These are phyloP conservation scores for Drosophila mimetica DNA, from an alignment of 2,888 invertebrate species.

Conservation along the genomic window DNA sequence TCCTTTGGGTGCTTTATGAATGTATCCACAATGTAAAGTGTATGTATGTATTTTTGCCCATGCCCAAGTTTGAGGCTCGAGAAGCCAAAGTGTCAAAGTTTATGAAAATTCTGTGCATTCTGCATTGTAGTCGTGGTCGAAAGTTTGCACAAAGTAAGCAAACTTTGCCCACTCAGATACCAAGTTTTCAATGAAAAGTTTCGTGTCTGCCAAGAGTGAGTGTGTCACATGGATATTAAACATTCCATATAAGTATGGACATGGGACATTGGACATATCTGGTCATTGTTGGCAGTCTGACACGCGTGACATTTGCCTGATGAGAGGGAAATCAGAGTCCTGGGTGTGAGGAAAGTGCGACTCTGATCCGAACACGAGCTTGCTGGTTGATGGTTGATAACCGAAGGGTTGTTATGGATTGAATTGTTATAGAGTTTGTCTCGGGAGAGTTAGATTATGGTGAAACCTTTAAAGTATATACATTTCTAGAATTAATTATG, in stretches of 20 bases:
- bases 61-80: slow-evolving; percentile 54
- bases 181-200: slow-evolving; percentile 60
- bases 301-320: slow-evolving; percentile 71
- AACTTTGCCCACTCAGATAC: slow-evolving; percentile 63
- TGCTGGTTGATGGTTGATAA: slow-evolving; percentile 45
- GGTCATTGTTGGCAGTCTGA: slow-evolving; percentile 66
- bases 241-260: slow-evolving; percentile 10
- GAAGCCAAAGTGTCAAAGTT: slow-evolving; percentile 68
- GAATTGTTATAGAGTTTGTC: background rate
- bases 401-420: slow-evolving; percentile 52
- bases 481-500: background rate
- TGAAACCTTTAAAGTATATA: background rate
- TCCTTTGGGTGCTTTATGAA: slow-evolving; percentile 3
- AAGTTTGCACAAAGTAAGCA: slow-evolving; percentile 68
- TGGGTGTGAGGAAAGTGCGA: slow-evolving; percentile 48
- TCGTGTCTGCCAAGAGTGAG: slow-evolving; percentile 32
- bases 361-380: slow-evolving; percentile 37
- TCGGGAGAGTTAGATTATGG: background rate
- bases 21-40: no score
- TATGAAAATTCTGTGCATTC: slow-evolving; percentile 41
- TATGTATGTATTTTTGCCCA: background rate
- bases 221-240: slow-evolving; percentile 51
- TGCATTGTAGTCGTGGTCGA: slow-evolving; percentile 50
- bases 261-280: slow-evolving; percentile 64
- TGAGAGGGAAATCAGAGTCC: slow-evolving; percentile 20